Base-by-base conservation (phyloP, 2,888 invertebrate genomes). In the Portevinia maculata region DNA sequence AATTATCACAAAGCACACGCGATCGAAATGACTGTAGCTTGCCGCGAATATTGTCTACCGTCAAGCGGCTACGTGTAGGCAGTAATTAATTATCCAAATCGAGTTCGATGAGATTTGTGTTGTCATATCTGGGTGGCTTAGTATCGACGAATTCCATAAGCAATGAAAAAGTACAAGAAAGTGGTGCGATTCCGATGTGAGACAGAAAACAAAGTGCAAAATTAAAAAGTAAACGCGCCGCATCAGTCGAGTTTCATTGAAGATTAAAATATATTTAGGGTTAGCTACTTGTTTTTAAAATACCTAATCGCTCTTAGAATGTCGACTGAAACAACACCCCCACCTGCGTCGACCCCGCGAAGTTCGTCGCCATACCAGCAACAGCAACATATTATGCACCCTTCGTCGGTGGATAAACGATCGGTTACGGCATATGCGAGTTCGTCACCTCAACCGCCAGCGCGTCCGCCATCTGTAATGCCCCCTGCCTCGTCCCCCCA, bases 251-350 rank as follows among this genome's bases (percentile, higher is more conserved):
- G 7, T 39, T 48, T 37, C 8, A 19, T 48, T 41, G 21, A 21
- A 8, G 46, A 37, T 17, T 9, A 37, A 28, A 64, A 39, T 39
- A 34, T 37, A 59, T 60, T 41, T n/a, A 44, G 57, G 50, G n/a
- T n/a, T n/a, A n/a, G 46, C n/a, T 21, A 17, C 44, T n/a, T 15
- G 32, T 44, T 17, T 13, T 48, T 19, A 55, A 57, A 46, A 57
- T 55, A 64, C 17, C 5, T 52, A 59, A n/a, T 7, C 39, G 39
- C 52, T 50, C n/a, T 15, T 32, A 84, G 24, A 44, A 86, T 86
- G 87, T 85, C 87, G 74, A 85, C 86, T 64, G 86, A 86, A 71
- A 85, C 87, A 65, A 85, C 88, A 57, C 85, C 87, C 32, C 76
- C 85, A 64, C 84, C 84, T 30, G 60, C 85, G 39, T 64, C 84